Base-by-base conservation (phyloP, 2,113 vertebrate genomes). In the Aegypius monachus region DNA sequence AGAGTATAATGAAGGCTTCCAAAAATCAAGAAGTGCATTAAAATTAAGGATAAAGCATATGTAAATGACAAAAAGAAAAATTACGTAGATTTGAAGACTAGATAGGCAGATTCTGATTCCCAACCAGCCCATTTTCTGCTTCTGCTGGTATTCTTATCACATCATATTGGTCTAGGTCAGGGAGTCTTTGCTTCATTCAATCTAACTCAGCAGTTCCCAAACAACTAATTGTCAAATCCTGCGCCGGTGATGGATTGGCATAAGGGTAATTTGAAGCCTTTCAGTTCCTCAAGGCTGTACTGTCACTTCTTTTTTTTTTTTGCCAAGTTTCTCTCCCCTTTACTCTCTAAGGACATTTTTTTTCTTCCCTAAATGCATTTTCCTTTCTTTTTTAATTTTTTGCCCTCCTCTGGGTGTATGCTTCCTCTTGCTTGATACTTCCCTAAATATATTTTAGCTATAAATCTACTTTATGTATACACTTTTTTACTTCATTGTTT, bases 11-110 rank as follows among this genome's bases (percentile, higher is more conserved):
- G 79, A 94, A 94, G 50, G 48, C 78, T 94, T 94, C 72, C 34
- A 81, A 70, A 96, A 94, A 96, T 91, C 93, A 95, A 94, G 77
- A 91, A 92, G 45, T 82, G 42, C 47, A 68, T 89, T 97, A 92
- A 91, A 94, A 95, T 93, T 82, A 95, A n/a, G 31, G 13, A 74
- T 79, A 90, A 82, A 95, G 17, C 42, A 78, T 90, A 86, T 78
- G 65, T 92, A 93, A 96, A 95, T 95, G 81, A 56, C 52, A 95
- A 65, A 86, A 94, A 83, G 55, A 90, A 90, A 95, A 95, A 84
- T 63, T 83, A 78, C 66, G 34, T 83, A 40, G 42, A 78, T 90
- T 79, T 90, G 87, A 94, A 86, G 45, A 71, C 52, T 63, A 79
- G 85, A 77, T 71, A 90, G 58, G 13, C 61, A 93, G 82, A 42